Conservation (phyloP, 2,113 vertebrate species). For the Thinocorus orbignyianus region DNA sequence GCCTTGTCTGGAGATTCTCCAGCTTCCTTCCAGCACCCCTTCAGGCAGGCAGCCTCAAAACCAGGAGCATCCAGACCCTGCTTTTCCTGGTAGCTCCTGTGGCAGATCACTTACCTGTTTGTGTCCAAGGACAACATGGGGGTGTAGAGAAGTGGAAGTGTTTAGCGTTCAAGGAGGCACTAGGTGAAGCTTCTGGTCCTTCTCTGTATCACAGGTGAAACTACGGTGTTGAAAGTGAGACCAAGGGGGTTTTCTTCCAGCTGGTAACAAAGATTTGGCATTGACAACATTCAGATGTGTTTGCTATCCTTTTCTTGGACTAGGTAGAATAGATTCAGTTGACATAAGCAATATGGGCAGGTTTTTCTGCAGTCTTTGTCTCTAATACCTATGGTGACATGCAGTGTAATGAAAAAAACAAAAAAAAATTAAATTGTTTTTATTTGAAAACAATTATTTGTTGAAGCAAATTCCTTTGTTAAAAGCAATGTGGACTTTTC, state of each 20-base stretch:
- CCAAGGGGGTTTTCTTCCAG: background rate
- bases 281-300: background rate
- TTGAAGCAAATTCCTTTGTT: background rate
- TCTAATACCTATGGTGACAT: background rate
- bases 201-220: background rate
- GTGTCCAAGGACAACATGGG: background rate
- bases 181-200: background rate
- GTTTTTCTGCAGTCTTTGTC: background rate
- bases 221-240: background rate
- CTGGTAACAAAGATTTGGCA: background rate
- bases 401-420: background rate
- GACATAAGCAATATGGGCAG: background rate
- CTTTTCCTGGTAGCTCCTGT: fast-evolving
- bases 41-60: no score
- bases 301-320: background rate
- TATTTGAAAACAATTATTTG: background rate
- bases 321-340: background rate
- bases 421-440: background rate
- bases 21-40: background rate
- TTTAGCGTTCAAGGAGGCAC: background rate
- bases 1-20: fast-evolving
- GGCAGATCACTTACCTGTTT: fast-evolving
- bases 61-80: background rate
- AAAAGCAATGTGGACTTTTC: background rate
- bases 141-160: fast-evolving